phyloP scores from a whole-genome alignment of 2,888 invertebrate genomes.

The Conops quadrifasciatus region DNA sequence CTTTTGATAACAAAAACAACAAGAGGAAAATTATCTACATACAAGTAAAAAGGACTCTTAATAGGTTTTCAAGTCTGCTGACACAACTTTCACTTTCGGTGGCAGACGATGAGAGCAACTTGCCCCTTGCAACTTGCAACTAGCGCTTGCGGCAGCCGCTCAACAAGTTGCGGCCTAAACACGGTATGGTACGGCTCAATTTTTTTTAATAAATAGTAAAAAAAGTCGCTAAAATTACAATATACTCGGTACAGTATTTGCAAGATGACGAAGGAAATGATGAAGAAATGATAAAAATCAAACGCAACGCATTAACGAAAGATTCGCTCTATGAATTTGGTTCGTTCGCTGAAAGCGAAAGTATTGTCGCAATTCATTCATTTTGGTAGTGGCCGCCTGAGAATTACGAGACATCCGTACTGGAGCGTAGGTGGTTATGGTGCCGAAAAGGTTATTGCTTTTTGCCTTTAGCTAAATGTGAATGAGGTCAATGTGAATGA shows the following conservation, averaged over 20 bases:
- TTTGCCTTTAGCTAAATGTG: constrained; percentile 22
- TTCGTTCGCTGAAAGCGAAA: too few relatives aligned
- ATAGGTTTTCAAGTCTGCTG: background rate
- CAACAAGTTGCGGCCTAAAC: background rate
- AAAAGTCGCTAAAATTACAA: too few relatives aligned
- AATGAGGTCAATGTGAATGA: background rate
- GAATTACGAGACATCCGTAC: too few relatives aligned
- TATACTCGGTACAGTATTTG: too few relatives aligned
- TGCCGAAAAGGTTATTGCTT: background rate
- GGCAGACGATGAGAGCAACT: background rate
- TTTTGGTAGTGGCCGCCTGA: too few relatives aligned
- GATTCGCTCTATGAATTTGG: background rate
- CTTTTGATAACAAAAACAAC: background rate
- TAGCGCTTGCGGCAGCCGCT: background rate
- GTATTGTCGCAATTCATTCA: too few relatives aligned
- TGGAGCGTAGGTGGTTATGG: too few relatives aligned
- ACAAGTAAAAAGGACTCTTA: constrained; percentile 11
- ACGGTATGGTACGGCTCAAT: background rate
- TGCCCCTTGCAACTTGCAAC: background rate
- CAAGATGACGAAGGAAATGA: too few relatives aligned
- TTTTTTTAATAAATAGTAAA: too few relatives aligned
- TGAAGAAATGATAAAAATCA: background rate
- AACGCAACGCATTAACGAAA: background rate
- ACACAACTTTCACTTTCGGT: constrained; percentile 25
- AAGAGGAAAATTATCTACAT: background rate